Conservation (phyloP, 2,797 vertebrate genomes). For the Ispidina lecontei region DNA sequence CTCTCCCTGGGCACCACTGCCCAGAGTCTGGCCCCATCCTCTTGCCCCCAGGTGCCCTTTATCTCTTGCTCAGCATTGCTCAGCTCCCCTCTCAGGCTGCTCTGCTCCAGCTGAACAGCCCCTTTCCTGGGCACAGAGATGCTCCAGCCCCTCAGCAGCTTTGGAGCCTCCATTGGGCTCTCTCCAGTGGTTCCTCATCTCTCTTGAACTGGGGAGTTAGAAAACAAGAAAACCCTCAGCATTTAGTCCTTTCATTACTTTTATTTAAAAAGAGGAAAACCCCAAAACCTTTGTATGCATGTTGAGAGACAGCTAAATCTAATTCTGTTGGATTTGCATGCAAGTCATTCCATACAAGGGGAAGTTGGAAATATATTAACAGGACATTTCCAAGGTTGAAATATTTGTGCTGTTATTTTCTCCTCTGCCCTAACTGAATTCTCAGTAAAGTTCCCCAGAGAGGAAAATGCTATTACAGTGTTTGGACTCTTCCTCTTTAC, state of each 20-base stretch:
- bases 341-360: constrained; percentile 24
- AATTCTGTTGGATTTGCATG: not conserved
- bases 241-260: not conserved
- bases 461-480: not conserved
- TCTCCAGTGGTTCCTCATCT: not conserved
- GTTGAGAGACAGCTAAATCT: not conserved
- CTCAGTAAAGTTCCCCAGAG: not conserved
- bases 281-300: not conserved
- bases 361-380: constrained; percentile 12
- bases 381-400: constrained; percentile 33
- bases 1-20: too few species aligned
- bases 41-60: not conserved
- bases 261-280: not conserved
- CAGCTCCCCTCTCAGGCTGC: not conserved
- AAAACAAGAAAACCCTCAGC: not conserved
- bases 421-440: constrained; percentile 1
- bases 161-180: not conserved
- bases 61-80: not conserved
- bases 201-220: not conserved
- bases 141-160: not conserved
- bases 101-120: too few species aligned
- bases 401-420: constrained; percentile 12
- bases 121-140: too few species aligned
- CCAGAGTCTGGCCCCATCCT: too few species aligned
- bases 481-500: not conserved